Base-by-base conservation (phyloP, 1,140 invertebrate species). In the Megalopta genalis region DNA sequence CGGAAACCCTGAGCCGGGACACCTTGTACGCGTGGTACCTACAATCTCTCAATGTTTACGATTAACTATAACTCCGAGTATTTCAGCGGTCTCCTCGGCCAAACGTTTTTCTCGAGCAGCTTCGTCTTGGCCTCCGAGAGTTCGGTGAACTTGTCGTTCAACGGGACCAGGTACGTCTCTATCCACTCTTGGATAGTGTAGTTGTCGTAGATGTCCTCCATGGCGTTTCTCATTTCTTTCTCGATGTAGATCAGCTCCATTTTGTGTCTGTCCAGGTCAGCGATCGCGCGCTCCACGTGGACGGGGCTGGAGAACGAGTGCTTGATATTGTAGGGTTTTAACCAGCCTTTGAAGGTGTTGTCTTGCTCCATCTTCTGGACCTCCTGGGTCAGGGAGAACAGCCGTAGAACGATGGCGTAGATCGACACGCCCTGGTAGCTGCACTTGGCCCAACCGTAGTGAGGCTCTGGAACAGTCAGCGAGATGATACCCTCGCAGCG, bases 321-420 rank as follows among this genome's bases (percentile, higher is more conserved):
- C n/a, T 96, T 94, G 1, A 97, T 92, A 88, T 97, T 97, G 86
- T 97, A 97, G 8, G 95, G 94, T 10, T 96, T 97, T 84, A 97
- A 91, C 97, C 97, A 98, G 25, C 96, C 95, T 81, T 94, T 92
- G 62, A 90, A 92, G 0, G 91, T 92, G 66, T 89, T 93, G 25
- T 92, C 91, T 37, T 90, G 86, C 49, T 93, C 91, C 88, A 92
- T 90, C 71, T 86, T 90, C 10, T n/a, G 70, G 10, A 93, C 85
- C 57, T 92, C 90, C 69, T 93, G 88, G 7, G 86, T 87, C 27
- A 93, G 67, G 0, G 83, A 75, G 62, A 86, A 89, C 0, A 93
- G 77, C 65, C 90, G 84, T 9, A 92, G 54, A 10, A 84, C 88
- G 4, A 83, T 83, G 0, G 88, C 82, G 46, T 93, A 93, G 42